A percentile compares a stretch with the other conserved stretches of the same genome.
phyloP scores from a whole-genome alignment of 35 echinoderm and acorn worm genomes.

The Heliocidaris tuberculata region DNA sequence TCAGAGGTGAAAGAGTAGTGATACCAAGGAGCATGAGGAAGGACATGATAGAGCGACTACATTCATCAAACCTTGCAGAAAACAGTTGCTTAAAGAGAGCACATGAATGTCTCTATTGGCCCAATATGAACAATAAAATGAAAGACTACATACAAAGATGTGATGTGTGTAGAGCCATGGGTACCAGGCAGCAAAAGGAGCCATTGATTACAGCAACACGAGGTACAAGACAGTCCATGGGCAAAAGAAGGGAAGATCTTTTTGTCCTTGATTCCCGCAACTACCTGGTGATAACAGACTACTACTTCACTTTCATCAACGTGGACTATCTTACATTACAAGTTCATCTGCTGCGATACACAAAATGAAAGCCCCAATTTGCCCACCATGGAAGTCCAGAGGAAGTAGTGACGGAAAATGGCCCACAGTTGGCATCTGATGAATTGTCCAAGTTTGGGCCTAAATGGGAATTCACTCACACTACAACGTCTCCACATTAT shows the following conservation, averaged over 20 bases:
- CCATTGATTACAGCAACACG: slow-evolving; percentile 48
- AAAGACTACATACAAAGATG: slow-evolving; percentile 59
- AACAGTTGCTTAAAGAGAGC: slow-evolving; percentile 56
- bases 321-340: slow-evolving; percentile 63
- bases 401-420: slow-evolving; percentile 42
- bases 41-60: slow-evolving; percentile 64
- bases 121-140: slow-evolving; percentile 54
- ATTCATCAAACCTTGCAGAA: slow-evolving; percentile 62
- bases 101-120: slow-evolving; percentile 70
- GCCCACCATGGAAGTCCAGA: slow-evolving; percentile 67
- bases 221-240: slow-evolving; percentile 58
- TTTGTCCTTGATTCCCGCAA: slow-evolving; percentile 49
- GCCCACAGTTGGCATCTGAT: too few species aligned
- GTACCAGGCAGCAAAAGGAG: slow-evolving; percentile 57
- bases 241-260: slow-evolving; percentile 60
- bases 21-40: slow-evolving; percentile 43
- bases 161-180: slow-evolving; percentile 40
- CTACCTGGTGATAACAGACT: slow-evolving; percentile 54
- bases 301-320: slow-evolving; percentile 64
- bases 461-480: slow-evolving; percentile 43
- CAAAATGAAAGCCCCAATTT: slow-evolving; percentile 56
- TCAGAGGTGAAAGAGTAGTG: background rate
- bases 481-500: too few species aligned
- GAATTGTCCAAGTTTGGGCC: slow-evolving; percentile 54
- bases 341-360: slow-evolving; percentile 33